phyloP scores from a whole-genome alignment of 2,113 vertebrate species.

The Solenodon paradoxus region DNA sequence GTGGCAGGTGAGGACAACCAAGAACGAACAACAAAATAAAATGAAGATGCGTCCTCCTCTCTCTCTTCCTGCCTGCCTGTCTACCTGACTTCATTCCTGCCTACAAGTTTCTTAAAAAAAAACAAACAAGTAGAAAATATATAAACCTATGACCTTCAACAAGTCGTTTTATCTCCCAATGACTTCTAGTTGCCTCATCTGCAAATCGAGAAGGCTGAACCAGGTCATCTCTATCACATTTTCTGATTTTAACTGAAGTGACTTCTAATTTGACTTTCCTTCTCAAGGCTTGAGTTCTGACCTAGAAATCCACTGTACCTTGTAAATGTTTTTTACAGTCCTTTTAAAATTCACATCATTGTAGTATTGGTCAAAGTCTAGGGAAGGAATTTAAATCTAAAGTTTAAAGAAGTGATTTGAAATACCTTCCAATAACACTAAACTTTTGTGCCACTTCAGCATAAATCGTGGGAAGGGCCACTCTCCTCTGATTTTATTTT shows the following conservation, averaged over 20 bases:
- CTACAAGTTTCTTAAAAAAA: no score
- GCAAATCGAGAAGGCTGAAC: background rate
- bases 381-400: slow-evolving; percentile 50
- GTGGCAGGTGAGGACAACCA: no score
- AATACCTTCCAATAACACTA: background rate
- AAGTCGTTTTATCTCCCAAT: background rate
- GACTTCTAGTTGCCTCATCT: slow-evolving; percentile 34
- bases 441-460: slow-evolving; percentile 39
- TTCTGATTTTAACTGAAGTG: slow-evolving; percentile 32
- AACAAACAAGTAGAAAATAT: background rate
- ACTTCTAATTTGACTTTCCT: slow-evolving; percentile 48
- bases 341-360: slow-evolving; percentile 56
- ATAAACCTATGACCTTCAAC: background rate
- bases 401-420: slow-evolving; percentile 54
- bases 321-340: slow-evolving; percentile 60
- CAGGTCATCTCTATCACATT: background rate
- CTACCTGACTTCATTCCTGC: no score
- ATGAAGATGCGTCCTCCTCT: no score
- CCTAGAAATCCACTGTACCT: slow-evolving; percentile 76
- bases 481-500: background rate
- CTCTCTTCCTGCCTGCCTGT: no score
- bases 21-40: no score
- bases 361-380: slow-evolving; percentile 28
- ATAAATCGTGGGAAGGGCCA: background rate
- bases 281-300: slow-evolving; percentile 31